Percentiles rank a stretch among this genome's conserved stretches.
These are phyloP conservation scores for Ibycter americanus DNA, from an alignment of 2,797 vertebrate genomes.

Conservation along the genomic window DNA sequence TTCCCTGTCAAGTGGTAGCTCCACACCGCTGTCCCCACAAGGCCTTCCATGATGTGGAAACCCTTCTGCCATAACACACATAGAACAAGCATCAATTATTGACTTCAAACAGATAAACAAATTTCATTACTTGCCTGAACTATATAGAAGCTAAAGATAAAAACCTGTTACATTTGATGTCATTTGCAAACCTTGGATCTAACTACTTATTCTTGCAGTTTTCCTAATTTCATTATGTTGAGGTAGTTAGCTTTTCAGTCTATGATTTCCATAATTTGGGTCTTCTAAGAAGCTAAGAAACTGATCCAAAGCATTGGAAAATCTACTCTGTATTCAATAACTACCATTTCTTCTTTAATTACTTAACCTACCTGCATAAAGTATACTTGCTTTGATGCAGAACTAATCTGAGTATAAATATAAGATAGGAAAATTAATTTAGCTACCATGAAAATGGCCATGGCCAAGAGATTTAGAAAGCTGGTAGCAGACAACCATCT, in stretches of 20 bases:
- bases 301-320: neutral
- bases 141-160: neutral
- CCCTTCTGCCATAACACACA: too few species aligned
- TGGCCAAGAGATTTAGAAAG: neutral
- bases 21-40: neutral
- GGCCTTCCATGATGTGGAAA: neutral
- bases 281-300: neutral
- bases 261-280: neutral
- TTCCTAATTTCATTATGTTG: neutral
- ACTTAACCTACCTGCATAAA: neutral
- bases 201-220: neutral
- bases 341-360: neutral
- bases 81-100: neutral
- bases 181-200: neutral
- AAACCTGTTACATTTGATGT: neutral
- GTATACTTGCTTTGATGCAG: neutral
- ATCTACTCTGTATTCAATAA: neutral
- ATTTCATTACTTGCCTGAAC: neutral
- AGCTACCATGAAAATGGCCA: neutral
- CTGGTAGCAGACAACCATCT: neutral
- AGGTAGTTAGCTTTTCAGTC: neutral
- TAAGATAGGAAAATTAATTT: neutral
- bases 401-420: neutral
- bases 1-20: neutral
- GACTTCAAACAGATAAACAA: neutral